Percentiles rank a stretch among this genome's conserved stretches.
Evolutionary conservation across 2,113 vertebrate genomes (phyloP).

Genomic region (Danionella cerebrum): DNA sequence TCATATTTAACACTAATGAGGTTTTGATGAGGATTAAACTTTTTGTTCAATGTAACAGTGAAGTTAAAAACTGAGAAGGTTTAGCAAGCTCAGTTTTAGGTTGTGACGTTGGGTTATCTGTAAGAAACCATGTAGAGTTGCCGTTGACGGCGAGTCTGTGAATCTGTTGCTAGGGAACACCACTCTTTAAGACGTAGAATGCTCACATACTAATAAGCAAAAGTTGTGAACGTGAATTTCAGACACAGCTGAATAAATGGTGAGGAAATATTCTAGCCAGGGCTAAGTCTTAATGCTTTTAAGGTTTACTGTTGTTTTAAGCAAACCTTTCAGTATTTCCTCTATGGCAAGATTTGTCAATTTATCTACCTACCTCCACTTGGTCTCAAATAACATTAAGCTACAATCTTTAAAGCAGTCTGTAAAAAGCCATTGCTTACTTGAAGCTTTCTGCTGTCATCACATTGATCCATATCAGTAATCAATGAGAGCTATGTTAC

Average conservation of each 20-base stretch:
- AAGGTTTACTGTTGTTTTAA: background rate
- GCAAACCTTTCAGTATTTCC: background rate
- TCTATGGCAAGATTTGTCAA: background rate
- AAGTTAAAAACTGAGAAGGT: background rate
- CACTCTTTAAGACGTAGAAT: conserved; percentile 17
- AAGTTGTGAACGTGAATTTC: conserved; percentile 19
- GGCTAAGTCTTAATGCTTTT: background rate
- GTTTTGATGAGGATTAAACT: background rate
- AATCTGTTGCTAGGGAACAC: conserved; percentile 37
- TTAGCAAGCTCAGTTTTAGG: background rate
- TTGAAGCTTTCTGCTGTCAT: background rate
- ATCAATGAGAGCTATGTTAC: conserved; percentile 24
- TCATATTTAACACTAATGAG: background rate
- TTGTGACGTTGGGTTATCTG: background rate
- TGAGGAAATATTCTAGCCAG: background rate
- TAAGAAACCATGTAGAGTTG: background rate
- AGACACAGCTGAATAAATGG: background rate
- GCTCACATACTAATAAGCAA: conserved; percentile 32
- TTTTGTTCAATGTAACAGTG: background rate
- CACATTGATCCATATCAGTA: conserved; percentile 21
- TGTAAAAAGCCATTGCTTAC: conserved; percentile 14
- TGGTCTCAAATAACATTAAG: background rate
- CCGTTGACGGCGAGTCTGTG: conserved; percentile 15
- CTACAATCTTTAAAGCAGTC: background rate
- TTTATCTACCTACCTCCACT: conserved; percentile 1